phyloP scores from a whole-genome alignment of 2,888 invertebrate species.

The Drosophila diplacantha region DNA sequence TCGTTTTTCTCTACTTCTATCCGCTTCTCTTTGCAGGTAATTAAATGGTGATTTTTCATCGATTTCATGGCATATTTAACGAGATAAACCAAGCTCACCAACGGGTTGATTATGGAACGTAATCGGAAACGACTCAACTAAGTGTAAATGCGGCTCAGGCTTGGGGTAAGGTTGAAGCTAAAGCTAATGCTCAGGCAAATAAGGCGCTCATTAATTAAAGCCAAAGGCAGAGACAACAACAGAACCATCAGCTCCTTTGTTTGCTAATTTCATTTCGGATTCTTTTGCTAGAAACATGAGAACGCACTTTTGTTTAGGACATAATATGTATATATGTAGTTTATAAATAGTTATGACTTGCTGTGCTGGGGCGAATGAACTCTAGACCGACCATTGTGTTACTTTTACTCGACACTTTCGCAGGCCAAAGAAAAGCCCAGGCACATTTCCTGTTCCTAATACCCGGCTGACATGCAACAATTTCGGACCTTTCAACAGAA shows the following conservation, averaged over 20 bases:
- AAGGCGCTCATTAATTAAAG: constrained; percentile 51
- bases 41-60: constrained; percentile 54
- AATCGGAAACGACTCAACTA: constrained; percentile 14
- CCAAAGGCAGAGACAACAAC: constrained; percentile 27
- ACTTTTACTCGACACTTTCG: constrained; percentile 60
- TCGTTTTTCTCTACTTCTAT: constrained; percentile 27
- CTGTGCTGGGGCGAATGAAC: constrained; percentile 31
- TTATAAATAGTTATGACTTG: constrained; percentile 42
- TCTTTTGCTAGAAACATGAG: constrained; percentile 56
- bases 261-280: constrained; percentile 46
- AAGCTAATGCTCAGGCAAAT: constrained; percentile 30
- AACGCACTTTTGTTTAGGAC: constrained; percentile 55
- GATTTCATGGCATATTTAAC: constrained; percentile 38
- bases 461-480: constrained; percentile 54
- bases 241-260: constrained; percentile 53
- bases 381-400: constrained; percentile 29
- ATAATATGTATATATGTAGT: constrained; percentile 36
- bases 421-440: constrained; percentile 30
- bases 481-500: constrained; percentile 41
- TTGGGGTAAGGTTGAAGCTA: constrained; percentile 4
- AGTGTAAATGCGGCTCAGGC: constrained; percentile 4
- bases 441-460: constrained; percentile 61
- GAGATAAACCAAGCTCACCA: constrained; percentile 15
- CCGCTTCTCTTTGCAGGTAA: constrained; percentile 57
- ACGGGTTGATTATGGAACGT: constrained; percentile 11